Conservation (phyloP, 2,888 invertebrate species). For the Synergus umbraculus region DNA sequence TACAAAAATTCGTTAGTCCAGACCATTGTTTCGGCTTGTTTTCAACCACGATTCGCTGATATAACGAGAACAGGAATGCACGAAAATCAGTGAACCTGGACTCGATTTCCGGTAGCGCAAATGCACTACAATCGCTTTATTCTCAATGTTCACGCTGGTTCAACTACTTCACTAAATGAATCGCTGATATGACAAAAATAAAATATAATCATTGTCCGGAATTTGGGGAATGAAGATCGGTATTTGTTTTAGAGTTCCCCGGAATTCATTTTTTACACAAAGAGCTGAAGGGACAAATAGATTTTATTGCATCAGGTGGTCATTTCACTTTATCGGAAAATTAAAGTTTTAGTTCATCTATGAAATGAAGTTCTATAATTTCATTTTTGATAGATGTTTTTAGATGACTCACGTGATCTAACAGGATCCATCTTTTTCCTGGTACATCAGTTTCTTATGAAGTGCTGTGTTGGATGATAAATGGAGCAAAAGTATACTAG, state of each 20-base stretch:
- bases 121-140: background rate
- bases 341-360: no score
- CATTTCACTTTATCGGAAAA: no score
- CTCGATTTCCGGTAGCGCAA: conserved; percentile 5
- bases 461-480: background rate
- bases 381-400: background rate
- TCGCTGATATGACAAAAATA: background rate
- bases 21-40: background rate
- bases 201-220: background rate
- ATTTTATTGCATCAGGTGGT: background rate
- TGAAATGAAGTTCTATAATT: no score
- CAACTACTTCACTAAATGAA: conserved; percentile 1
- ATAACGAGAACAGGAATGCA: background rate
- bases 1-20: conserved; percentile 4
- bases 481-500: background rate
- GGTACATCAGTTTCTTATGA: background rate
- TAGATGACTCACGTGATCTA: background rate
- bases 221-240: background rate
- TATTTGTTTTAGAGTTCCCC: background rate
- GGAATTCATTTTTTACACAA: background rate
- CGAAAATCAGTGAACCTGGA: conserved; percentile 5
- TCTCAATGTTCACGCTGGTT: background rate
- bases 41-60: background rate
- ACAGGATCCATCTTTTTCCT: background rate
- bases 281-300: background rate